Evolutionary conservation across 1,140 invertebrate genomes (phyloP).

Genomic region (Trypoxylus dichotomus): DNA sequence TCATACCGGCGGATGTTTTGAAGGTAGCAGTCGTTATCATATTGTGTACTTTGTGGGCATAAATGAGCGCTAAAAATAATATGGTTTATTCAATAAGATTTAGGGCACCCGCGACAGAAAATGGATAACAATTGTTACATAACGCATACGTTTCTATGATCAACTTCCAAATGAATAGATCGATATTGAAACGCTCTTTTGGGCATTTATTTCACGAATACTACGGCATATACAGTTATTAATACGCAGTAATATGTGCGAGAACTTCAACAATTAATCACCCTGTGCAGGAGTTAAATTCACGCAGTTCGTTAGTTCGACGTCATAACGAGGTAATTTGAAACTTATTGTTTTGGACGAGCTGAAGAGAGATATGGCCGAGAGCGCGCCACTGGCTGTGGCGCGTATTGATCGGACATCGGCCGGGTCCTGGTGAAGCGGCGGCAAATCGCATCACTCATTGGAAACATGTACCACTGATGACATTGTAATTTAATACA

Average conservation of each 20-base stretch:
- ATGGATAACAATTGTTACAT: too few species aligned
- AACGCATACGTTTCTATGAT: too few species aligned
- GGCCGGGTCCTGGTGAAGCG: neutral
- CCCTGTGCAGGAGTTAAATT: neutral
- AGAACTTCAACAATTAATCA: neutral
- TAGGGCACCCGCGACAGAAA: too few species aligned
- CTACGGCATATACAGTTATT: neutral
- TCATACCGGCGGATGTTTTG: too few species aligned
- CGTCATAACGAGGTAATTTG: conserved; percentile 11
- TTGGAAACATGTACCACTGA: conserved; percentile 21
- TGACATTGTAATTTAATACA: conserved; percentile 25
- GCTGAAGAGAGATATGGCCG: neutral
- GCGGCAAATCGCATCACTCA: conserved; percentile 13
- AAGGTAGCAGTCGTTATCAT: too few species aligned
- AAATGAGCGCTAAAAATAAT: too few species aligned
- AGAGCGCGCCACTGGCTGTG: neutral
- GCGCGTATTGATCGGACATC: conserved; percentile 7
- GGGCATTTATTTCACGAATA: too few species aligned
- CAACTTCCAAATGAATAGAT: too few species aligned
- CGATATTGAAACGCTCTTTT: too few species aligned
- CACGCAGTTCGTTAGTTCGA: neutral
- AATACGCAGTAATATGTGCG: neutral
- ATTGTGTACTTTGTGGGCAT: too few species aligned
- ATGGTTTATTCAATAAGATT: too few species aligned
- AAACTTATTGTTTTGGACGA: neutral